Base-by-base conservation (phyloP, 1,140 invertebrate species). In the Procambarus virginalis region DNA sequence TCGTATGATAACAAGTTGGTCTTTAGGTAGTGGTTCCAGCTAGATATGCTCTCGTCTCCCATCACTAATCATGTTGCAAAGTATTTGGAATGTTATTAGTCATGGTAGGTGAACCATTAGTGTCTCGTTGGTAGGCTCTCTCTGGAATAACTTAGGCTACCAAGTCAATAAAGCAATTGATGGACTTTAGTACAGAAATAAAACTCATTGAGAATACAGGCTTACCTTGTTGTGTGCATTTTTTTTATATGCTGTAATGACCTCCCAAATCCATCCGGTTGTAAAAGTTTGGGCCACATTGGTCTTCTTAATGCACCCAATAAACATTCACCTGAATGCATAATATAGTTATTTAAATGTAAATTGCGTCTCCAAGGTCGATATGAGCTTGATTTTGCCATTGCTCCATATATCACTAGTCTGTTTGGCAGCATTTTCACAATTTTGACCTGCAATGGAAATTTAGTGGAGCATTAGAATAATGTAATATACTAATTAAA, bases 161-260 rank as follows among this genome's bases (percentile, higher is more conserved):
- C 34, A 1, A 34, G 34, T 34, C 34, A 34, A 34, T 34, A 34
- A 34, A 34, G 34, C 34, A 34, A 34, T 34, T 34, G 34, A 34
- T 34, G 34, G 34, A 34, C 34, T 34, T 34, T 34, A 34, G 34
- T 34, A 34, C 34, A 34, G 34, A 34, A 34, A 34, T 34, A n/a
- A 51, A n/a, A 79, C 4, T 51, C n/a, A 79, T n/a, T 79, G 17
- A 49, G n/a, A 9, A 17, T 79, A 0, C 10, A 14, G 9, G 14
- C 45, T 81, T 82, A 82, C 80, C 80, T 82, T 82, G 80, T 68
- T 82, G 80, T 82, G 80, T 82, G 80, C 70, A 82, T 46, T 4
- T 48, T 68, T 46, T 60, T 82, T 9, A 64, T 10, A 68, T 20
- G 12, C 4, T 82, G 49, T 34, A 58, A 12, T 80, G 51, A 14